A percentile compares a stretch with the other conserved stretches of the same genome.
phyloP scores from a whole-genome alignment of 2,888 invertebrate species.

The Melanophora roralis region DNA sequence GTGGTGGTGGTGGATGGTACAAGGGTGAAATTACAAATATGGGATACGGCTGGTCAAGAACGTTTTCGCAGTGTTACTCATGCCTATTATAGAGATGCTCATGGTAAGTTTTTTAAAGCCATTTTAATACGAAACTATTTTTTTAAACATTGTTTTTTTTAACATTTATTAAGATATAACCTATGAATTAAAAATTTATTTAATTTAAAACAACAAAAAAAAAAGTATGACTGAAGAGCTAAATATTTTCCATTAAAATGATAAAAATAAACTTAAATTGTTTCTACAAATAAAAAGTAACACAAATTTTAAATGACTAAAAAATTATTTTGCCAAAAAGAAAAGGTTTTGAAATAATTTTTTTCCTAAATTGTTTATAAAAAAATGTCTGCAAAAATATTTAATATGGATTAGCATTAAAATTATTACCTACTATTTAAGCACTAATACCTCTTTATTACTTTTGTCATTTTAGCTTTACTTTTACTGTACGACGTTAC shows the following conservation, averaged over 20 bases:
- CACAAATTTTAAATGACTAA: too few relatives aligned
- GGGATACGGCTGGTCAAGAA: slow-evolving; percentile 97
- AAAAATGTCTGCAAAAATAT: not conserved
- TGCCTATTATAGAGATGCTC: slow-evolving; percentile 95
- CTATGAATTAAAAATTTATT: too few relatives aligned
- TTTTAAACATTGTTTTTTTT: too few relatives aligned
- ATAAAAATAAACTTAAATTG: too few relatives aligned
- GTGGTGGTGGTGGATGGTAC: slow-evolving; percentile 88
- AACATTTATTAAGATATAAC: too few relatives aligned
- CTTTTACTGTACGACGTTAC: slow-evolving; percentile 96
- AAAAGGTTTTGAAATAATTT: too few relatives aligned
- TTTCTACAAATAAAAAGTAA: too few relatives aligned
- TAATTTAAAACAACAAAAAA: too few relatives aligned
- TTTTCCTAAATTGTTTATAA: not conserved
- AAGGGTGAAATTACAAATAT: slow-evolving; percentile 96
- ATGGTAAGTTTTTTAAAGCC: slow-evolving; percentile 83
- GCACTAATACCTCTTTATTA: not conserved
- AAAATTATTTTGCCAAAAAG: too few relatives aligned
- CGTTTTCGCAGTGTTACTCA: slow-evolving; percentile 95
- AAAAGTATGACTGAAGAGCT: too few relatives aligned
- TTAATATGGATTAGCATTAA: not conserved
- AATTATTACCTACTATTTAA: not conserved
- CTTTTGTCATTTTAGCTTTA: slow-evolving; percentile 81
- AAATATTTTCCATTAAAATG: too few relatives aligned
- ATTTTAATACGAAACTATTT: too few relatives aligned